Evolutionary conservation across 1,140 invertebrate genomes (phyloP), one percentile per base, ranked within the genome.

Genomic region (Ladona fulva): DNA sequence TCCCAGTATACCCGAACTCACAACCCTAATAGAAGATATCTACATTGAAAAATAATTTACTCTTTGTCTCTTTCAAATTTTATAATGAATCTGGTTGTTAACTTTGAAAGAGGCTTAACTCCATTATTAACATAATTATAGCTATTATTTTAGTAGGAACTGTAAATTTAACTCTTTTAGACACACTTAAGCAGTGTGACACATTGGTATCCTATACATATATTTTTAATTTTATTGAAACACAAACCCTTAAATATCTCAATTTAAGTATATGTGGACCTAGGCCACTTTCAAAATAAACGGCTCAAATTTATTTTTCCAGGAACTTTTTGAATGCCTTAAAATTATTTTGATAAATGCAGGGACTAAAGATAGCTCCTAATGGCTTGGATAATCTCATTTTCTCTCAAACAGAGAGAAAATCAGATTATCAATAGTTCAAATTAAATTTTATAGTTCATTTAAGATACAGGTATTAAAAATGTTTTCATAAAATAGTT

Each of bases 1-100:
- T 77, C 77, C 76, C 80, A 82, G 74, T 82, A 80, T 80, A 81
- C 79, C 77, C 78, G 80, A 79, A 79, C 78, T 0, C 79, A 81
- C 76, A 82, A 82, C 80, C 78, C 79, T 80, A 66, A 81, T 76
- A 74, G 80, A 76, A 80, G 14, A 75, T 82, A 78, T 76, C 78
- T 82, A 74, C 79, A 79, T 80, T 19, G 44, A 19, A 52, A 19
- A 10, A 52, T 52, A 10, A 52, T 52, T 10, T 11, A 11, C 19
- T 52, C 44, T 52, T 52, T 19, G 44, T 11, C 10, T 52, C 44
- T 19, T 19, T 52, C 19, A 11, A 52, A 19, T 11, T 52, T 52
- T 10, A 11, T 52, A n/a, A n/a, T n/a, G n/a, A n/a, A n/a, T n/a
- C n/a, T n/a, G n/a, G n/a, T n/a, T n/a, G n/a, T n/a, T n/a, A 52